Evolutionary conservation across 2,797 vertebrate species (phyloP), one percentile per base, ranked within the genome.

Genomic region (Esox masquinongy): DNA sequence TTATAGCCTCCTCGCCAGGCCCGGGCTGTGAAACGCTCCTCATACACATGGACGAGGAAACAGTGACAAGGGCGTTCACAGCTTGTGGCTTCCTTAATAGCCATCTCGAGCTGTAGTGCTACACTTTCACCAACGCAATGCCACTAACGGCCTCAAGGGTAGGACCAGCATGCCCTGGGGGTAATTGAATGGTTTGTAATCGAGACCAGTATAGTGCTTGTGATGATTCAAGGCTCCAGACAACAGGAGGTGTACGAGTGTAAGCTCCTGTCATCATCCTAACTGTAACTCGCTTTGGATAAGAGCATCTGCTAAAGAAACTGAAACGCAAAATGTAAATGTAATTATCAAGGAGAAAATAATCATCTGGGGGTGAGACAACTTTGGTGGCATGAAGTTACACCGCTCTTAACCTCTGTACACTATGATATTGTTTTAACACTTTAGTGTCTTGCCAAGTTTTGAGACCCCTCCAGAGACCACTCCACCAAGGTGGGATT

Each of bases 1-100:
- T 86, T 88, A 86, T 73, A 86, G 85, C 79, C 82, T 83, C 88
- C 51, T 85, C 79, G 80, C 53, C n/a, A 11, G 22, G 56, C 56
- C 56, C 9, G 83, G 80, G 82, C 87, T 83, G 85, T 89, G 85
- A 87, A 90, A 87, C 69, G 16, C 22, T 73, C 84, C 85, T 83
- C 84, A 83, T 87, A 80, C 89, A 86, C 86, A 86, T 53, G 81
- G 84, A 82, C 7, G 53, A 61, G 22, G 56, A 22, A 49, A 79
- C 69, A 81, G 74, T 24, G 74, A 79, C 68, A 31, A 66, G 83
- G 79, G 83, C 79, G 84, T 79, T 85, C 85, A 67, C 87, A 91
- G 88, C 84, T 85, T 79, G 79, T 36, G 72, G 39, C 51, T 63
- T 64, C 22, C 22, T 61, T 16, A 61, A 16, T 50, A 56, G 15